phyloP scores from a whole-genome alignment of 2,888 invertebrate genomes.

The Erpobdella octoculata region DNA sequence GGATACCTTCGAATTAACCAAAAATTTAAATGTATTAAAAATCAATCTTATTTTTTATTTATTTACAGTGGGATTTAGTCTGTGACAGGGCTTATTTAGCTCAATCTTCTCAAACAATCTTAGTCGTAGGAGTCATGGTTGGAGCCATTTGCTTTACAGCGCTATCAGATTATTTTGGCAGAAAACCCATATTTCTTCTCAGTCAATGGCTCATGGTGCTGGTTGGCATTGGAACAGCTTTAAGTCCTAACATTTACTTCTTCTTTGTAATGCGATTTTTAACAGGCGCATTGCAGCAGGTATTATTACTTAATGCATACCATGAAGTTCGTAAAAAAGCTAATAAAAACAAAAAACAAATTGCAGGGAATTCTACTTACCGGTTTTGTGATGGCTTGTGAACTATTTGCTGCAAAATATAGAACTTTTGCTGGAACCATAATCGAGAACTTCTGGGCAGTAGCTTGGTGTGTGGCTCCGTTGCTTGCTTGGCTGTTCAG shows the following conservation, averaged over 20 bases:
- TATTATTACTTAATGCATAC: slow-evolving; percentile 11
- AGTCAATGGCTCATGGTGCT: slow-evolving; percentile 38
- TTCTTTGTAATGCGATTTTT: slow-evolving; percentile 38
- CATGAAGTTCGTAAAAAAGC: too few relatives aligned
- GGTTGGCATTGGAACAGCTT: slow-evolving; percentile 36
- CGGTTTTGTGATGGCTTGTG: slow-evolving; percentile 40
- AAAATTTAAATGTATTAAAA: too few relatives aligned
- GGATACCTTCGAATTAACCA: neutral
- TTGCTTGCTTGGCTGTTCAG: slow-evolving; percentile 39
- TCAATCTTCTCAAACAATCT: slow-evolving; percentile 39
- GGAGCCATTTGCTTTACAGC: slow-evolving; percentile 39
- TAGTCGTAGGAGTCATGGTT: slow-evolving; percentile 39
- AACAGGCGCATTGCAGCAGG: slow-evolving; percentile 40
- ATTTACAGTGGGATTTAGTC: slow-evolving; percentile 40
- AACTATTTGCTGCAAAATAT: slow-evolving; percentile 39
- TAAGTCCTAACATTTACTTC: slow-evolving; percentile 37
- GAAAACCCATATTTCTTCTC: slow-evolving; percentile 40
- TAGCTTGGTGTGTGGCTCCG: slow-evolving; percentile 38
- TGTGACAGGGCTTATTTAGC: slow-evolving; percentile 37
- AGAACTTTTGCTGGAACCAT: slow-evolving; percentile 38
- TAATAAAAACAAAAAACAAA: too few relatives aligned
- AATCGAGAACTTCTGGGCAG: slow-evolving; percentile 39
- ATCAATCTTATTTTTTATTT: neutral
- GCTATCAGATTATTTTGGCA: slow-evolving; percentile 38
- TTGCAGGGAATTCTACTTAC: slow-evolving; percentile 40